A percentile compares a stretch with the other conserved stretches of the same genome.
Conservation (phyloP, 2,113 vertebrate genomes). For the Riparia riparia region DNA sequence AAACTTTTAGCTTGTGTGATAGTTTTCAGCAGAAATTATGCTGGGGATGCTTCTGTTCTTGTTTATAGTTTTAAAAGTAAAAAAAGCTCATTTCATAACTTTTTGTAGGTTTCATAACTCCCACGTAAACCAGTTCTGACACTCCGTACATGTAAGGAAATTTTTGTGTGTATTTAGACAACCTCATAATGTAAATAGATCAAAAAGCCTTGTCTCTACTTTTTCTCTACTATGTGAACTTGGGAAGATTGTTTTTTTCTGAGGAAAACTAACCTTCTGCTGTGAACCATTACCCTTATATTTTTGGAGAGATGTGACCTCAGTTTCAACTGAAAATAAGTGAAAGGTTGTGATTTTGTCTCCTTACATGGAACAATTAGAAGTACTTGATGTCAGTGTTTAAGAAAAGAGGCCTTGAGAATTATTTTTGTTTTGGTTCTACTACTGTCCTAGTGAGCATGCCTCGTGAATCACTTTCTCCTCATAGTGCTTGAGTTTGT, state of each 20-base stretch:
- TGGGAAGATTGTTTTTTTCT: not conserved
- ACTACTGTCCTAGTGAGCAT: not conserved
- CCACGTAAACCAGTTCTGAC: accelerated
- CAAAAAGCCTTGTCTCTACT: not conserved
- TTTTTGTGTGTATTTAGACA: not conserved
- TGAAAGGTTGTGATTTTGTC: not conserved
- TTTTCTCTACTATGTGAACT: not conserved
- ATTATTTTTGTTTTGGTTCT: not conserved
- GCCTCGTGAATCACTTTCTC: not conserved
- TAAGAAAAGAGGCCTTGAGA: not conserved
- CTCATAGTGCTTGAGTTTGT: not conserved
- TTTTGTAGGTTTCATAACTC: not conserved
- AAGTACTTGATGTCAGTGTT: not conserved
- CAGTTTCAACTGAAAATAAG: not conserved
- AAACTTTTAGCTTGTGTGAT: not conserved
- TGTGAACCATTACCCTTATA: not conserved
- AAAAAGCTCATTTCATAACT: constrained; percentile 12
- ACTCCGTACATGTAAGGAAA: not conserved
- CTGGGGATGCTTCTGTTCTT: not conserved
- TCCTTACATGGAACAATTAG: not conserved
- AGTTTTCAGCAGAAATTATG: not conserved
- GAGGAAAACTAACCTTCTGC: not conserved
- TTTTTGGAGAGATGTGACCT: not conserved
- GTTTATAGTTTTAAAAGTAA: not conserved
- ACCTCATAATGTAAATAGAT: not conserved